Conservation (phyloP, 2,888 invertebrate species). For the Aromia moschata region DNA sequence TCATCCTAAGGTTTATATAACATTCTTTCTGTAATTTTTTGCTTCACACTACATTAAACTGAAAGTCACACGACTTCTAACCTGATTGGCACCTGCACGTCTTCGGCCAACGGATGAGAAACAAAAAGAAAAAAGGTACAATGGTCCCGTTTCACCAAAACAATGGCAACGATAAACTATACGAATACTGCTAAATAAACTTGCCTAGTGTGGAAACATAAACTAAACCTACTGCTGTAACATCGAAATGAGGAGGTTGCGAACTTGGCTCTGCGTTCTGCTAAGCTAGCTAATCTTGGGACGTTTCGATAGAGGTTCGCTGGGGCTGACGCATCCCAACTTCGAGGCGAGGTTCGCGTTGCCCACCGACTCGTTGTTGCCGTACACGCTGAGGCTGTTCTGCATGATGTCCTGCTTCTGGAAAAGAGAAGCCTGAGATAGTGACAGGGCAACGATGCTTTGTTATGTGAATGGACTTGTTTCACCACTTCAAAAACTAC, state of each 20-base stretch:
- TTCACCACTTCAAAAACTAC: too few relatives aligned
- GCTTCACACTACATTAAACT: too few relatives aligned
- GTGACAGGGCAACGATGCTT: neutral
- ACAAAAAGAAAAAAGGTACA: conserved; percentile 5
- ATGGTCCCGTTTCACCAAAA: conserved; percentile 22
- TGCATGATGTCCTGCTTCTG: conserved; percentile 61
- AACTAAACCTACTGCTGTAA: conserved; percentile 26
- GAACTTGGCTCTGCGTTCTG: conserved; percentile 47
- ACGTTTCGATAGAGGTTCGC: conserved; percentile 58
- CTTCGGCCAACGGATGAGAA: conserved; percentile 13
- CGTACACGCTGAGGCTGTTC: conserved; percentile 58
- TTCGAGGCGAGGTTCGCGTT: conserved; percentile 52
- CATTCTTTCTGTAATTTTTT: too few relatives aligned
- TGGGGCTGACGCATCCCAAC: conserved; percentile 59
- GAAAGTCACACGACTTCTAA: too few relatives aligned
- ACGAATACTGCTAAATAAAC: conserved; percentile 28
- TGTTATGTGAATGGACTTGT: too few relatives aligned
- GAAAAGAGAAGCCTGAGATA: conserved; percentile 32
- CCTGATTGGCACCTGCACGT: too few relatives aligned
- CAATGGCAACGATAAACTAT: conserved; percentile 1
- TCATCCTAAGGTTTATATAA: too few relatives aligned
- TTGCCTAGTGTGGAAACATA: conserved; percentile 26
- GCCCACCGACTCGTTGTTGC: conserved; percentile 46
- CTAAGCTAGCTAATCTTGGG: conserved; percentile 63
- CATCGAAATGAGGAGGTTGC: conserved; percentile 50